Conservation (phyloP, 2,888 invertebrate genomes). For the Scelioninae gen. 1 region DNA sequence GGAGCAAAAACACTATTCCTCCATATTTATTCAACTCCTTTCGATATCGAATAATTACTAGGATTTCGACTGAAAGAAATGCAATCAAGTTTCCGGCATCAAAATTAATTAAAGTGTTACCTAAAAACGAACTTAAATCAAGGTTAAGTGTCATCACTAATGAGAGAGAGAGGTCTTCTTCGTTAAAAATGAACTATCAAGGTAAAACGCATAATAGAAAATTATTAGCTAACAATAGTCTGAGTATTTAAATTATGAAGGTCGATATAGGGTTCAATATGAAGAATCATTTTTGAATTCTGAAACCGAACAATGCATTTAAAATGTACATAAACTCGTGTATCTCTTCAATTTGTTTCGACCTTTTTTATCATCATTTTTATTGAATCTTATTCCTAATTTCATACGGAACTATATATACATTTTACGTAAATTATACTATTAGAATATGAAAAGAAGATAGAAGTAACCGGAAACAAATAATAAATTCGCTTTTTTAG, state of each 20-base stretch:
- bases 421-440: background rate
- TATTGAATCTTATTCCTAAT: background rate
- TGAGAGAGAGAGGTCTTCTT: background rate
- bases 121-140: constrained; percentile 4
- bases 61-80: background rate
- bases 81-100: constrained; percentile 12
- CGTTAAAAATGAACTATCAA: background rate
- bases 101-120: constrained; percentile 22
- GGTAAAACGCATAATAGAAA: constrained; percentile 13
- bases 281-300: background rate
- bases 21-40: no score
- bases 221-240: constrained; percentile 8
- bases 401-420: no score
- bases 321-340: background rate
- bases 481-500: background rate
- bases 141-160: constrained; percentile 15
- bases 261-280: background rate
- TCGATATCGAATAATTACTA: no score
- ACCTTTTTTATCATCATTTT: background rate
- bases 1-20: no score
- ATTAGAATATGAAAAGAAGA: constrained; percentile 13
- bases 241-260: constrained; percentile 10
- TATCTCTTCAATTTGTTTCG: background rate
- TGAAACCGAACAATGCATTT: background rate
- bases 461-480: constrained; percentile 1